phyloP scores from a whole-genome alignment of 2,888 invertebrate genomes.

The Mesorhabditis spiculigera region DNA sequence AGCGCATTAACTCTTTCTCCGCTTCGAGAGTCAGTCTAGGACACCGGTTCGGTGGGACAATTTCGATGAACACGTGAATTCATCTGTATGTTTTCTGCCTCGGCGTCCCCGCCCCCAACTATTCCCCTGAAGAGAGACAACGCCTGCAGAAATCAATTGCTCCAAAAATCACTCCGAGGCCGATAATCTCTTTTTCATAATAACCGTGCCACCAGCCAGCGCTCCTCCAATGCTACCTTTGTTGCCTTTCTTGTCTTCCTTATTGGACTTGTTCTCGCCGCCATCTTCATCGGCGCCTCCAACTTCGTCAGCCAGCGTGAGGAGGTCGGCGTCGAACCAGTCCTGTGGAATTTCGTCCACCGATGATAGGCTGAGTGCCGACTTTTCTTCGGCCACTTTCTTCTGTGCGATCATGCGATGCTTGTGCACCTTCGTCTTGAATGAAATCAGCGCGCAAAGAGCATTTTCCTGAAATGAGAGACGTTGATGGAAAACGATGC shows the following conservation, averaged over 20 bases:
- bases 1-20: too few species aligned
- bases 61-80: background rate
- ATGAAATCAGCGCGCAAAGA: conserved; percentile 29
- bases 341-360: conserved; percentile 22
- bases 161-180: too few species aligned
- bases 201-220: too few species aligned
- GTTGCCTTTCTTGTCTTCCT: conserved; percentile 6
- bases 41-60: too few species aligned
- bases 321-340: conserved; percentile 14
- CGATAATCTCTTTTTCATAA: too few species aligned
- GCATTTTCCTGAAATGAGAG: conserved; percentile 25
- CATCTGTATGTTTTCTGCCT: conserved; percentile 7
- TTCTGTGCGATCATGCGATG: conserved; percentile 33
- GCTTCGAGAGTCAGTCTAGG: too few species aligned
- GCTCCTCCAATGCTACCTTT: conserved; percentile 9
- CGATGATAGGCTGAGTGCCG: conserved; percentile 17
- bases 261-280: conserved; percentile 10
- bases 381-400: conserved; percentile 19
- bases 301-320: conserved; percentile 21
- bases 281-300: conserved; percentile 19
- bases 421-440: conserved; percentile 35
- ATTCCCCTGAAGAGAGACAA: too few species aligned
- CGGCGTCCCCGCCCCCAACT: too few species aligned
- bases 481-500: background rate
- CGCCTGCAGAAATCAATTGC: too few species aligned